Percentiles rank a stretch among this genome's conserved stretches.
phyloP scores from a whole-genome alignment of 2,888 invertebrate genomes.

The Microdon myrmicae region DNA sequence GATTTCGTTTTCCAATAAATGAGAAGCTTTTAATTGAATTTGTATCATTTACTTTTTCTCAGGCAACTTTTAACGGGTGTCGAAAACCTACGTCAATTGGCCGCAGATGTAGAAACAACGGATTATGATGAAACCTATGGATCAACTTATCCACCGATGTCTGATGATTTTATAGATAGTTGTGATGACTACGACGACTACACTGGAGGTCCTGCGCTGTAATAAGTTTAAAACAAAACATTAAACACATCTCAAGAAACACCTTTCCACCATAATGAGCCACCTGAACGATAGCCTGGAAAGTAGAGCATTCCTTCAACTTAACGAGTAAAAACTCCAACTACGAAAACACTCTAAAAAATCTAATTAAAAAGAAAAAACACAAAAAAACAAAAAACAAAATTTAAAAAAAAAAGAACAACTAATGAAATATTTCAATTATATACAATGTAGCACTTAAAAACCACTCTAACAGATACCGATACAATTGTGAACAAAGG shows the following conservation, averaged over 20 bases:
- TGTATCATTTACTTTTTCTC: constrained; percentile 26
- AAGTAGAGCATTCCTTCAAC: too few species aligned
- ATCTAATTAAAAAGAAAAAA: constrained; percentile 54
- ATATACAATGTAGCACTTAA: too few species aligned
- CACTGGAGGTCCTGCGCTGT: constrained; percentile 60
- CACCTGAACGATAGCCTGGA: too few species aligned
- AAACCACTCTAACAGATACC: too few species aligned
- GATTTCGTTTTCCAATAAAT: neutral
- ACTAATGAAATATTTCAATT: constrained; percentile 33
- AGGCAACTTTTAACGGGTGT: constrained; percentile 76
- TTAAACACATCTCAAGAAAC: constrained; percentile 19
- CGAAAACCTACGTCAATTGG: constrained; percentile 74
- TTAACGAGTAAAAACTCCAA: constrained; percentile 19
- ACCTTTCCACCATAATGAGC: too few species aligned
- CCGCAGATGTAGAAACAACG: constrained; percentile 72
- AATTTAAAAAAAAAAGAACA: constrained; percentile 10
- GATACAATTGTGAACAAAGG: too few species aligned
- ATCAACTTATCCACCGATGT: constrained; percentile 51
- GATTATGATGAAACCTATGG: constrained; percentile 60
- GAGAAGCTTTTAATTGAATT: constrained; percentile 1
- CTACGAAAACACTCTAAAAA: constrained; percentile 39
- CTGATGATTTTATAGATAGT: constrained; percentile 54
- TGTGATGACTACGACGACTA: constrained; percentile 60
- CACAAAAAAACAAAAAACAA: constrained; percentile 29
- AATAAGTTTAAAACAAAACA: constrained; percentile 45